Evolutionary conservation across 2,888 invertebrate species (phyloP), one percentile per base, ranked within the genome.

Genomic region (Agelastica alni): DNA sequence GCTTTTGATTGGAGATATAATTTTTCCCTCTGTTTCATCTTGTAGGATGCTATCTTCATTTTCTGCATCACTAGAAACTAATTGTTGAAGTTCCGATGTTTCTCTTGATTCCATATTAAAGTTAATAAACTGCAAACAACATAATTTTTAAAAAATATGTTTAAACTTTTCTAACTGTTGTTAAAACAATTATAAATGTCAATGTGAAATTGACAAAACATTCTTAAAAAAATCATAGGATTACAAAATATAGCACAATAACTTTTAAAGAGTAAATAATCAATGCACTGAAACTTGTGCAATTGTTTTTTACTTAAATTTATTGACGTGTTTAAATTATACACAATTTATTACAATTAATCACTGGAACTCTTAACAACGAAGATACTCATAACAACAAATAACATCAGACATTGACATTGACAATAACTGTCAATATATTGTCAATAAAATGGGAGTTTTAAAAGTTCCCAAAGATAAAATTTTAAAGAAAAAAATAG

Each of bases 61-160:
- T 62, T 77, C 77, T 14, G 74, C 74, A 63, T 78, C 78, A 62
- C 77, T 77, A 6, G 76, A 75, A 20, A 78, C 78, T 54, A 78
- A 62, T 60, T 78, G 78, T 59, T 78, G 76, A 17, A 77, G 62
- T 65, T 78, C 78, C 13, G 73, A 74, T n/a, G 75, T 75, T 66
- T 78, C 77, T 57, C 74, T 65, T 20, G 76, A 72, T 68, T 78
- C 78, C 77, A 77, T 77, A 63, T 44, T 43, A 10, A 43, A 10
- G 7, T 2, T 17, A 37, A 10, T 16, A 16, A n/a, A n/a, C n/a
- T n/a, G 31, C 6, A n/a, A 12, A 7, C 10, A 43, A 43, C 26
- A 43, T 39, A 39, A 9, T 10, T 10, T n/a, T 10, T 34, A 34
- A 34, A 10, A 34, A 34, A 7, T 34, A 10, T 10, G 10, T 3